Evolutionary conservation across 2,888 invertebrate species (phyloP), one percentile per base, ranked within the genome.

Genomic region (Thyatira batis): DNA sequence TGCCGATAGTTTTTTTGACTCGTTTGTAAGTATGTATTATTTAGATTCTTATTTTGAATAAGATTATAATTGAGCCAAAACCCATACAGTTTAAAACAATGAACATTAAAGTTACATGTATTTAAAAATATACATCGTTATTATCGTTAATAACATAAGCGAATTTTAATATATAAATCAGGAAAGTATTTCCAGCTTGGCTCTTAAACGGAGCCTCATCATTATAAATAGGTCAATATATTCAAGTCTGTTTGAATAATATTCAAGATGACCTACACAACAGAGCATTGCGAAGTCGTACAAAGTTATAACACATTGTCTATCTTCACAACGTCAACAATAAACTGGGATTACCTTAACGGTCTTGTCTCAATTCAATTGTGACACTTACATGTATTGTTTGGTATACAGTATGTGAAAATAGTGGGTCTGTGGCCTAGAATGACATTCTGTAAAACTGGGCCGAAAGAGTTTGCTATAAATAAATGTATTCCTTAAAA

Each of bases 281-380:
- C 30, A 33, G n/a, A 4, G 33, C 17, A 17, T 39, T 39, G 39
- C 39, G 39, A 39, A 39, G 39, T 39, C 39, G 39, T 39, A 39
- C 39, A 39, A 39, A 17, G 39, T 39, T 5, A 39, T 39, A 39
- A 8, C 1, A 39, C 39, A 39, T 39, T 39, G 39, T 39, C 39
- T 39, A n/a, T 39, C 33, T 30, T 33, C 17, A 39, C 8, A 17
- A 33, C 2, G 39, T 17, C 39, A 39, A 39, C 39, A 39, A 39
- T 39, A 39, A 39, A 39, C 39, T 39, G 39, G 39, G 39, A 39
- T 39, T 39, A 39, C 33, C 33, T 39, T 39, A 39, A 39, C 33
- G 33, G 33, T 39, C 1, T 39, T 39, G 33, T 39, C 33, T 39
- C 33, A 39, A 39, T 39, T 39, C 6, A 39, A 39, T 39, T 39